A percentile compares a stretch with the other conserved stretches of the same genome.
Conservation (phyloP, 2,797 vertebrate genomes). For the Oreortyx pictus region DNA sequence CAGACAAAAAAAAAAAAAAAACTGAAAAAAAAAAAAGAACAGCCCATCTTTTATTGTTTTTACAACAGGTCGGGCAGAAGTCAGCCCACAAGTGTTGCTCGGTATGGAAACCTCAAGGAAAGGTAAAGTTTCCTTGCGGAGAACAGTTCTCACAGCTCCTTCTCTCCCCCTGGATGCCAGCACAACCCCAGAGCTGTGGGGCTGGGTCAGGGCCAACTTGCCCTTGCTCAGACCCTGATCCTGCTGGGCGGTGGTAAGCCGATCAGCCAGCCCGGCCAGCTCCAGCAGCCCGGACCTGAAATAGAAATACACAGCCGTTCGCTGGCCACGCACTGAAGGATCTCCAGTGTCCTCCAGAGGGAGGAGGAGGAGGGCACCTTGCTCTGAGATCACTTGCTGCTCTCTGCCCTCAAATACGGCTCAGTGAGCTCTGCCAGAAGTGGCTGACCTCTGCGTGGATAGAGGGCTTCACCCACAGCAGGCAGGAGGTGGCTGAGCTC, state of each 20-base stretch:
- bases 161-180: background rate
- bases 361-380: background rate
- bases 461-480: background rate
- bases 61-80: background rate
- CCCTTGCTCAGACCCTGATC: slow-evolving; percentile 52
- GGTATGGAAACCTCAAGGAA: background rate
- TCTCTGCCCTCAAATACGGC: background rate
- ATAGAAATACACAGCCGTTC: background rate
- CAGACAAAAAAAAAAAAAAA: background rate
- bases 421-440: background rate
- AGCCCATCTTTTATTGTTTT: background rate
- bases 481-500: background rate
- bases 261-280: slow-evolving; percentile 34
- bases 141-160: background rate
- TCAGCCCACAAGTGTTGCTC: background rate
- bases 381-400: background rate
- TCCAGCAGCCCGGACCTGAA: background rate
- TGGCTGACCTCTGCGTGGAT: rapidly evolving
- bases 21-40: background rate
- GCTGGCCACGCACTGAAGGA: background rate
- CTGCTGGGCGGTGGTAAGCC: slow-evolving; percentile 44
- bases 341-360: background rate
- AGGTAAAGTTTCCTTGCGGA: background rate
- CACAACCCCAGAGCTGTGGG: background rate
- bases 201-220: slow-evolving; percentile 56